Base-by-base conservation (phyloP, 2,888 invertebrate species). In the Dasysyrphus tricinctus region DNA sequence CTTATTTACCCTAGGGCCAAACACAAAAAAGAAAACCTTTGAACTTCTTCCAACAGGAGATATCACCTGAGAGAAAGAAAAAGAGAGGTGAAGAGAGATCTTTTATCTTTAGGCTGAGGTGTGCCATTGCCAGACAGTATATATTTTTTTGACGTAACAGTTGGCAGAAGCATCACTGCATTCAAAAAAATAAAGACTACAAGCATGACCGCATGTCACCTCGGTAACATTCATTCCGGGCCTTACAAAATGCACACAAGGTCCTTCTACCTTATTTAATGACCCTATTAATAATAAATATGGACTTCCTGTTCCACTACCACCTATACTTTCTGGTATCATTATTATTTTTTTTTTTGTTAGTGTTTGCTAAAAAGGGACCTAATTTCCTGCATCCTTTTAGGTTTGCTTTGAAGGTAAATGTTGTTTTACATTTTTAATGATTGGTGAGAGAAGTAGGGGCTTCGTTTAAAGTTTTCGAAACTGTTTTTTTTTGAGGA, bases 231-330 rank as follows among this genome's bases (percentile, higher is more conserved):
- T 51, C 49, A 51, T 70, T 37, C 44, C 34, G 47, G 1, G 49
- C 14, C 67, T 44, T 73, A 67, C 63, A 54, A 63, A 14, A 42
- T 65, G 19, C 72, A 57, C 57, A 73, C 76, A 80, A 84, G 81
- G 76, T 73, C 81, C 85, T 85, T 85, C 81, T 63, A 77, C 49
- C 47, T 85, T 49, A 42, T 75, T 85, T 85, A 85, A 85, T 81
- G 85, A 77, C 73, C 67, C 51, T 72, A 85, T 85, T 76, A 85
- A 85, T 85, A 81, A 85, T 85, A 81, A 81, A 81, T 61, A 61
- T 81, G 56, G 67, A 47, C 42, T 81, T 81, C 61, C 81, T 69
- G 54, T 74, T 69, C 69, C n/a, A 54, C 54, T 54, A 19, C 51
- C 29, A 54, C 39, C 12, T 51, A 24, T 24, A 24, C 39, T 51